Conservation (phyloP, 2,797 vertebrate genomes). For the Molossus molossus region DNA sequence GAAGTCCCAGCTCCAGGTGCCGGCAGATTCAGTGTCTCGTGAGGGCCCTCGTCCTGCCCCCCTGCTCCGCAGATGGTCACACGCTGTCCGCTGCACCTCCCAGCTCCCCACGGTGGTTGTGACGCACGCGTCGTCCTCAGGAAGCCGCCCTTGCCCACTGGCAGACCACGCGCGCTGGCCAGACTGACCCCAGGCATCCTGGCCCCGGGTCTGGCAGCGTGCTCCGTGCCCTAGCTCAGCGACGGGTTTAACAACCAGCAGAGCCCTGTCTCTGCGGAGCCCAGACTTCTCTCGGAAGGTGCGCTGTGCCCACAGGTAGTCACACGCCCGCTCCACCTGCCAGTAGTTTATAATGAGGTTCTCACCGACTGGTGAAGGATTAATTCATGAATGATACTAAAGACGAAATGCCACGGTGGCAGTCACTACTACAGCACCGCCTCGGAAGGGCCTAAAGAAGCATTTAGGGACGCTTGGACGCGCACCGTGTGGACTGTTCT, state of each 20-base stretch:
- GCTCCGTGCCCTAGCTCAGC: accelerated
- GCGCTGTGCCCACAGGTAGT: accelerated
- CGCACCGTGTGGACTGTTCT: not conserved
- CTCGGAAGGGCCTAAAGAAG: not conserved
- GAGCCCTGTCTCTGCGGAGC: accelerated
- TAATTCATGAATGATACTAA: not conserved
- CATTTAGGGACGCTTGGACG: not conserved
- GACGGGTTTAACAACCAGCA: not conserved
- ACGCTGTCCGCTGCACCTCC: accelerated
- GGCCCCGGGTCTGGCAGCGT: accelerated
- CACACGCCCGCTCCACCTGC: not conserved
- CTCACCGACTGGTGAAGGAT: not conserved
- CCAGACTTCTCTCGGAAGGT: not conserved
- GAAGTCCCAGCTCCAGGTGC: not conserved
- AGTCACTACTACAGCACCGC: not conserved
- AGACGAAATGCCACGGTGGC: not conserved
- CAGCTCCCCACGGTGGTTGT: not conserved
- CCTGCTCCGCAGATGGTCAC: not conserved
- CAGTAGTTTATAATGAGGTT: not conserved
- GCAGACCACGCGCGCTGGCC: not conserved
- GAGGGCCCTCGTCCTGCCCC: not conserved
- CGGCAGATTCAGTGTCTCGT: accelerated
- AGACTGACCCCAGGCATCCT: too few species aligned
- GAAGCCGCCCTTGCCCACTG: not conserved
- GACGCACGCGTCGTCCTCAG: not conserved